Evolutionary conservation across 2,888 invertebrate species (phyloP), one percentile per base, ranked within the genome.

Genomic region (Sphaeridia pumilis): DNA sequence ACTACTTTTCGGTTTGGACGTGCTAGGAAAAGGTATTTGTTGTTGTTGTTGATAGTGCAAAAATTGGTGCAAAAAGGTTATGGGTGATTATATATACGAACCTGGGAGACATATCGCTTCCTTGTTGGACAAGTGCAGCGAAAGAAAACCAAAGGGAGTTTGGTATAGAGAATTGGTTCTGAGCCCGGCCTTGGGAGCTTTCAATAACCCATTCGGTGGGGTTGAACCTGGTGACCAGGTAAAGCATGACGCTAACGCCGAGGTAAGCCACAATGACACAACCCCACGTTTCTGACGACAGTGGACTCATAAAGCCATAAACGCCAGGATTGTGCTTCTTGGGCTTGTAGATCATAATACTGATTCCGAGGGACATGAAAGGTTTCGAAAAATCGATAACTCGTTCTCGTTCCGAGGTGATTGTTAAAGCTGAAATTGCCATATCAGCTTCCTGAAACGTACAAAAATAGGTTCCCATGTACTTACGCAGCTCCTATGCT

Each of bases 121-220:
- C 95, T 74, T 97, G 97, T 73, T 95, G 94, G 90, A 97, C 94
- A 71, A 97, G 87, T 36, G 95, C 93, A 20, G 94, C 94, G 62
- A 97, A 76, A 0, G 95, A 84, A 74, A 97, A 97, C 97, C 97
- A 97, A 65, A 97, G 81, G 55, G 63, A 61, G 46, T 65, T 64
- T 27, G 61, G 62, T 12, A 64, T 52, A 22, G 63, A 60, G 53
- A 65, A 64, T 48, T 59, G 63, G 55, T 64, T 64, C 20, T 58
- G 59, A 38, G 62, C 52, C 48, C 50, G 51, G 35, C 63, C 63
- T 20, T 60, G 58, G 20, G 60, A 47, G n/a, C n/a, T n/a, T 49
- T 65, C 65, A 34, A 59, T 54, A 41, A 63, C 55, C 65, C 65
- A 65, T 46, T 65, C 65, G 21, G 58, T 54, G 12, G 61, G 54